Conservation (phyloP, 2,113 vertebrate species). For the Bungarus multicinctus region DNA sequence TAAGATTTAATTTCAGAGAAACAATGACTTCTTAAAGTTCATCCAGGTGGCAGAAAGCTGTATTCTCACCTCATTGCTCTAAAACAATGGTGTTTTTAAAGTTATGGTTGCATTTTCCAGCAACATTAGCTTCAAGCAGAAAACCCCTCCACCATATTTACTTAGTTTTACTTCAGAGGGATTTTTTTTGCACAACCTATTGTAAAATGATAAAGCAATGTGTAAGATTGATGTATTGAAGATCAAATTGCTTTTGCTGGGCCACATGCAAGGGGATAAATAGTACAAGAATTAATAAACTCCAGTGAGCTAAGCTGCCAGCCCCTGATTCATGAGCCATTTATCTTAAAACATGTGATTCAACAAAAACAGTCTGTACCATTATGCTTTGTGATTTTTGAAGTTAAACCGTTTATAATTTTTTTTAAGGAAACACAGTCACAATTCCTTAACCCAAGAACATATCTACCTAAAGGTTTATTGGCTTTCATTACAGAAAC, state of each 20-base stretch:
- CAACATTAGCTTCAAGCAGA: neutral
- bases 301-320: slow-evolving; percentile 18
- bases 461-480: neutral
- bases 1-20: neutral
- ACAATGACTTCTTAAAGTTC: neutral
- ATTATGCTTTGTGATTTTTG: neutral
- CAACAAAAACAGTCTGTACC: slow-evolving; percentile 29
- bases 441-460: neutral
- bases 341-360: neutral
- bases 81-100: neutral
- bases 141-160: slow-evolving; percentile 7
- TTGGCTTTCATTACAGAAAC: slow-evolving; percentile 19
- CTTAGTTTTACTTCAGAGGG: neutral
- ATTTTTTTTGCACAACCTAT: slow-evolving; percentile 14
- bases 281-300: slow-evolving; percentile 16
- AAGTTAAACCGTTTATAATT: neutral
- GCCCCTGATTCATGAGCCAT: slow-evolving; percentile 29
- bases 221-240: neutral
- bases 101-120: neutral
- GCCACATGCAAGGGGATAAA: neutral
- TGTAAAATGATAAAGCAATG: slow-evolving; percentile 20
- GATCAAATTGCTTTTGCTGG: slow-evolving; percentile 21
- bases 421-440: slow-evolving; percentile 35
- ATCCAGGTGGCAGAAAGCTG: neutral
- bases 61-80: neutral